phyloP scores from a whole-genome alignment of 2,888 invertebrate species.

The Thecocarcelia acutangulata region DNA sequence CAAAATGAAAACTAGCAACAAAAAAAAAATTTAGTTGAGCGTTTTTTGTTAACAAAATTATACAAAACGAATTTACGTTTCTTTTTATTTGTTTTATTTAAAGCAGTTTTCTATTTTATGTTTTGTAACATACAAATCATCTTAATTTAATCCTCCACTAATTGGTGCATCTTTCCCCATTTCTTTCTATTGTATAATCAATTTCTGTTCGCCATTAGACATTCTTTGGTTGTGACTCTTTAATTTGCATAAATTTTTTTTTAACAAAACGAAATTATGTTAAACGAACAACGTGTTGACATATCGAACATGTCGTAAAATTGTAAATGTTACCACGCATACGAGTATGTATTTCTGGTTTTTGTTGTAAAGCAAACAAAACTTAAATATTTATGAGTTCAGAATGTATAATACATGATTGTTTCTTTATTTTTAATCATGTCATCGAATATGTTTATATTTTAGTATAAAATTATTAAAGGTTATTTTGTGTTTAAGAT shows the following conservation, averaged over 20 bases:
- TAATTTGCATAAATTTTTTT: conserved; percentile 56
- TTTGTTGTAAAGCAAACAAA: neutral
- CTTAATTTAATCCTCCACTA: conserved; percentile 11
- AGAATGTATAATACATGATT: neutral
- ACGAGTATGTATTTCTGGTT: neutral
- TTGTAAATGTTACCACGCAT: conserved; percentile 22
- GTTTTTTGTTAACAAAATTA: conserved; percentile 27
- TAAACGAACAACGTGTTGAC: conserved; percentile 60
- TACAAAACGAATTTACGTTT: conserved; percentile 54
- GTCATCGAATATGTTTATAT: neutral
- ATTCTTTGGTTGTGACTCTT: neutral
- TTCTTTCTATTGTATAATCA: neutral
- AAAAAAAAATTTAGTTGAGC: conserved; percentile 26
- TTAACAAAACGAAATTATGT: conserved; percentile 41
- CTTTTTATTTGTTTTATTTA: conserved; percentile 22
- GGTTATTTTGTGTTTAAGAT: conserved; percentile 13
- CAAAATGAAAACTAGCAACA: conserved; percentile 20
- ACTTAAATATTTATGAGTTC: conserved; percentile 35
- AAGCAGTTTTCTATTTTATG: neutral
- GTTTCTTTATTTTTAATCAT: conserved; percentile 23
- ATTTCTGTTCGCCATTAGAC: conserved; percentile 10
- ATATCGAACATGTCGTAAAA: conserved; percentile 57
- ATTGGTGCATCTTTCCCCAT: neutral
- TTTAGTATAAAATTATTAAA: conserved; percentile 9
- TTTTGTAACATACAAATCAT: conserved; percentile 45